Base-by-base conservation (phyloP, 2,888 invertebrate species). In the Tachina lurida region DNA sequence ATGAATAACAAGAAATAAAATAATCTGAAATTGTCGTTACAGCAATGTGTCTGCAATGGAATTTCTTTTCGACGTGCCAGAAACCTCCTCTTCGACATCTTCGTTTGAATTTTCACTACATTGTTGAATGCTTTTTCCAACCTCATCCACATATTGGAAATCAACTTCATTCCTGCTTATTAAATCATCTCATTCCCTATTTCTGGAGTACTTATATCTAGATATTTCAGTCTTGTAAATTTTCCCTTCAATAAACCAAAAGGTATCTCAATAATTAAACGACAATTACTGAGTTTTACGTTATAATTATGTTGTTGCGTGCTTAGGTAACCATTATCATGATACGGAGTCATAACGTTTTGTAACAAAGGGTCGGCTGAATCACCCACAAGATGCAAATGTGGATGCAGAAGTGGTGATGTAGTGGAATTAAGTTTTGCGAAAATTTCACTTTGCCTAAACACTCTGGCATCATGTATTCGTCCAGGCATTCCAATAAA, bases 391-490 rank as follows among this genome's bases (percentile, higher is more conserved):
- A 56, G 56, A 56, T 56, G 56, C 12, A 56, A 22, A 56, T 56
- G 10, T 22, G 22, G 22, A 56, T 22, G 19, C 22, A 56, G 22
- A 4, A 56, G 56, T 13, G 47, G 47, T 56, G 56, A 56, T 56
- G 56, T 22, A 22, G 22, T 22, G 19, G 22, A 56, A 56, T 19
- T 22, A 10, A 56, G 22, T 56, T 22, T 56, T 71, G 43, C 71
- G 71, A 17, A 41, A 47, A 58, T 71, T 71, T 71, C 31, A 43
- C 73, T 56, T 56, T 19, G 54, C 19, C 54, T 54, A 19, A 54
- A 17, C 10, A 54, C 54, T 54, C 54, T 54, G 54, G 54, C 54
- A 22, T 54, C 54, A 54, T 54, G n/a, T 19, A 56, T 56, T 56
- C 22, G 19, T 10, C 56, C 56, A 56, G 56, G 22, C 56, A 56